Conservation (phyloP, 2,113 vertebrate genomes). For the Drymodes brunneopygia region DNA sequence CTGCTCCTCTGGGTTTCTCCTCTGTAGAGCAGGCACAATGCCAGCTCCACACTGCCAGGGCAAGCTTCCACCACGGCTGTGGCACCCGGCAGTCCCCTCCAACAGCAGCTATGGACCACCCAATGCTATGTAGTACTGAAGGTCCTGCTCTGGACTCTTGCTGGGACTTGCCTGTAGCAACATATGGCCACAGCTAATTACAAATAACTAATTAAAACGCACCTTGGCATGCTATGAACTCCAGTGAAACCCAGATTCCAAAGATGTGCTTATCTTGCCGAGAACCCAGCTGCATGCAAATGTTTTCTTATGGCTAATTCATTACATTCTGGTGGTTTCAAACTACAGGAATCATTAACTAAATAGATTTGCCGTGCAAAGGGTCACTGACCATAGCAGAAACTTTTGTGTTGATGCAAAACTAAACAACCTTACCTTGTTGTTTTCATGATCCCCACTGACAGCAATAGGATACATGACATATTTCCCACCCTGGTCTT, state of each 20-base stretch:
- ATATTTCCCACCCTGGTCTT: conserved; percentile 92
- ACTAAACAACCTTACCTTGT: conserved; percentile 80
- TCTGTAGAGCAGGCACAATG: not conserved
- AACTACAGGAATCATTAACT: not conserved
- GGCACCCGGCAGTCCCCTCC: not conserved
- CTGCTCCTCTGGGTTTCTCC: not conserved
- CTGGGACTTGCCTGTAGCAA: not conserved
- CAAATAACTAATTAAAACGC: not conserved
- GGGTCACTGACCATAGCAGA: not conserved
- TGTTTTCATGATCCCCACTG: conserved; percentile 95
- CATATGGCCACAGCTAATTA: not conserved
- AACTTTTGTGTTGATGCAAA: not conserved
- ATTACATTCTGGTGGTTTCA: not conserved
- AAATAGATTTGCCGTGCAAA: not conserved
- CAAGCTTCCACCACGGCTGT: not conserved
- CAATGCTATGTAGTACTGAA: fast-evolving
- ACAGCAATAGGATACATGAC: conserved; percentile 99
- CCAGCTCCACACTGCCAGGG: not conserved
- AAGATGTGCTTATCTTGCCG: not conserved
- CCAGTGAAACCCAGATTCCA: not conserved
- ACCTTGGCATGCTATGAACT: not conserved
- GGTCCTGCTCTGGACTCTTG: not conserved
- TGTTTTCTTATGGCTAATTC: not conserved
- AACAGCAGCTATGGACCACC: not conserved
- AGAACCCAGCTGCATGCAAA: not conserved